Base-by-base conservation (phyloP, 2,797 vertebrate species). In the Schizopygopsis pylzovi region DNA sequence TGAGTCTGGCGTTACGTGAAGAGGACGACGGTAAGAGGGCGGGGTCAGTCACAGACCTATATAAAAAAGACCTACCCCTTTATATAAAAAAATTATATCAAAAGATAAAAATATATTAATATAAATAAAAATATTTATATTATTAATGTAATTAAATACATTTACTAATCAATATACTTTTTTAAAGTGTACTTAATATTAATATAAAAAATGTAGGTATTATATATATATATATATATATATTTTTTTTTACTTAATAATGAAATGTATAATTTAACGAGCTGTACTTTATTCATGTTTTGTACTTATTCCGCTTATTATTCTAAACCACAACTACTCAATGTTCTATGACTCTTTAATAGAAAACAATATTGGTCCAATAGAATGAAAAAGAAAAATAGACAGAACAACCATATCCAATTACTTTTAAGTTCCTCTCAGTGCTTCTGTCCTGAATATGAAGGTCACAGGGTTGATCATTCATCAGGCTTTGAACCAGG, bases 391-490 rank as follows among this genome's bases (percentile, higher is more conserved):
- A 54, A 54, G 43, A 61, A n/a, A 25, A 52, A 52, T 3, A n/a
- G 15, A 41, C 7, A 25, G n/a, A 39, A 12, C 28, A 8, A 56
- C 65, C 28, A n/a, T 13, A 79, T 56, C 47, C 47, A 45, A 28
- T 61, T 79, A 37, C 65, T n/a, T 39, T 70, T 28, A 79, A 71
- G 43, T 79, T 47, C 47, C 25, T 59, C 33, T 67, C 8, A 16
- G 10, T 72, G 65, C 33, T 71, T 54, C 18, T 70, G 61, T 54
- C 33, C 61, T 70, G 65, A 78, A 68, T 37, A 15, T 61, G 4
- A 71, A 85, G n/a, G 59, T 71, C 52, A 71, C 33, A 47, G 39
- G 16, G 41, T n/a, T 84, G 25, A 71, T 71, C 37, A 79, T 79
- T 71, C 25, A 79, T 59, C 68, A 79, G 11, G 52, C 75, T 6